Conservation (phyloP, 2,797 vertebrate species). For the Stomatorhinus walkeri region DNA sequence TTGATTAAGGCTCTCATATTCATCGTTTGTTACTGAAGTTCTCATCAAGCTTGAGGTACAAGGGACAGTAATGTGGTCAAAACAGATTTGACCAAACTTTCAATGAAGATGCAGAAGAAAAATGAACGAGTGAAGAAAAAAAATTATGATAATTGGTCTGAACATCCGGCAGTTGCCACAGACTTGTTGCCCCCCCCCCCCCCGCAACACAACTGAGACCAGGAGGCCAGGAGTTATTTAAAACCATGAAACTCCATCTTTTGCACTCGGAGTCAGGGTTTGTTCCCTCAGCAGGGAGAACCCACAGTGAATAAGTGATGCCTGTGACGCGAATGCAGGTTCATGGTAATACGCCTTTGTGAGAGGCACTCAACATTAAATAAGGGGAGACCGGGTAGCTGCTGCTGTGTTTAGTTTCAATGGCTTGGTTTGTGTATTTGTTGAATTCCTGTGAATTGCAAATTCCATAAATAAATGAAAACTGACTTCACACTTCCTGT, state of each 20-base stretch:
- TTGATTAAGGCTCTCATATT: neutral
- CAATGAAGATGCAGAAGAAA: neutral
- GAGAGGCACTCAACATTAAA: neutral
- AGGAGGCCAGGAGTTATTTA: neutral
- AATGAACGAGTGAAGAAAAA: neutral
- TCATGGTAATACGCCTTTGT: constrained; percentile 11
- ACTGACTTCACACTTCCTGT: neutral
- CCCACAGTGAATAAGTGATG: neutral
- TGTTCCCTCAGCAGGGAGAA: constrained; percentile 4
- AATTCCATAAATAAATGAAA: neutral
- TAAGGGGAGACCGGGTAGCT: neutral
- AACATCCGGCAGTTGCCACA: neutral
- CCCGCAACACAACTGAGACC: neutral
- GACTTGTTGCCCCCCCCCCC: neutral
- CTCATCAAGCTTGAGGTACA: neutral
- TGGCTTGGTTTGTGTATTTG: constrained; percentile 28
- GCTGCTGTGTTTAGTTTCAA: constrained; percentile 18
- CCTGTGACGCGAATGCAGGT: neutral
- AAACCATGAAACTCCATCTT: neutral
- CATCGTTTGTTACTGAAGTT: constrained; percentile 19
- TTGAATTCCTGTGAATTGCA: constrained; percentile 35
- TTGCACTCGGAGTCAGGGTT: neutral
- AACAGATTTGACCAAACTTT: neutral
- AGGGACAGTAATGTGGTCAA: neutral
- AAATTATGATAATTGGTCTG: neutral